A percentile compares a stretch with the other conserved stretches of the same genome.
Conservation (phyloP, 2,888 invertebrate genomes). For the Argyresthia albistria region DNA sequence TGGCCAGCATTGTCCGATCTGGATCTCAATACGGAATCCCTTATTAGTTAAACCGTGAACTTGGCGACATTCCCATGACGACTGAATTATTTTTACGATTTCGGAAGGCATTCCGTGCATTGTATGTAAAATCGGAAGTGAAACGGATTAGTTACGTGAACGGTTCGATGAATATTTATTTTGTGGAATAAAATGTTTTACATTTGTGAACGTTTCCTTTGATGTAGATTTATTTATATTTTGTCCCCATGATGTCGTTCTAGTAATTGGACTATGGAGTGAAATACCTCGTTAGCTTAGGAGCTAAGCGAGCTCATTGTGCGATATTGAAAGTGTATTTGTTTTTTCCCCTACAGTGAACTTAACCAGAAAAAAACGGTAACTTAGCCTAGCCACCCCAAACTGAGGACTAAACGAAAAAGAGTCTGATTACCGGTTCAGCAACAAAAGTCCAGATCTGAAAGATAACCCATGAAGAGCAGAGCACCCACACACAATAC, state of each 20-base stretch:
- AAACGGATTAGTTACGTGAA: conserved; percentile 52
- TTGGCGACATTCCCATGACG: conserved; percentile 65
- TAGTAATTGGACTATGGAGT: background rate
- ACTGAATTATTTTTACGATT: conserved; percentile 46
- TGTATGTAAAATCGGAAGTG: conserved; percentile 37
- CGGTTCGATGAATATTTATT: conserved; percentile 31
- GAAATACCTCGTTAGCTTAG: background rate
- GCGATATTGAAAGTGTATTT: background rate
- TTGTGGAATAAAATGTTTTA: conserved; percentile 2
- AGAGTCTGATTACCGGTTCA: background rate
- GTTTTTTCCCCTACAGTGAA: background rate
- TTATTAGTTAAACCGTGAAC: conserved; percentile 59
- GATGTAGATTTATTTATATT: background rate
- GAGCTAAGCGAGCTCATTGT: background rate
- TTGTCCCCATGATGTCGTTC: background rate
- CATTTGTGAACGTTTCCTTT: conserved; percentile 1
- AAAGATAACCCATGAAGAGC: conserved; percentile 40
- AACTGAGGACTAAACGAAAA: background rate
- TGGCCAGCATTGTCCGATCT: conserved; percentile 26
- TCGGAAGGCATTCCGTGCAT: conserved; percentile 42
- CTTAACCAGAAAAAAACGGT: background rate
- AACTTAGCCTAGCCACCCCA: background rate
- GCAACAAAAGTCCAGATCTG: conserved; percentile 54
- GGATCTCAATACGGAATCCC: conserved; percentile 28
- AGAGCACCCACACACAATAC: too few species aligned